Evolutionary conservation across 2,113 vertebrate genomes (phyloP).

Genomic region (Apistogramma diplotaenia): DNA sequence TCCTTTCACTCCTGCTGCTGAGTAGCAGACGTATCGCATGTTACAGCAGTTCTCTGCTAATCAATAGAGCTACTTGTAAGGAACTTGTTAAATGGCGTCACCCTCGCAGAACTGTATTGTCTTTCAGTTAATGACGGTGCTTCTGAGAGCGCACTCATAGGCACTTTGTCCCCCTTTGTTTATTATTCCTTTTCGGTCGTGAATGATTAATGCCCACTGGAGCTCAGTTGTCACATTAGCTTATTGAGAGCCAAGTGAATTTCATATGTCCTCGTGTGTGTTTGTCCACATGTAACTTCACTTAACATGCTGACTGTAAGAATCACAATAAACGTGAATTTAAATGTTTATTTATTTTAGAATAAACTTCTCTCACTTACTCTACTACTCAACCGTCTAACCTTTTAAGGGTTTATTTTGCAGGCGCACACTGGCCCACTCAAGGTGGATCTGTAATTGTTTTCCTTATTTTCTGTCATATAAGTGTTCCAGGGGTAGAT

Average conservation of each 20-base stretch:
- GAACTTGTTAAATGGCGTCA: slow-evolving; percentile 42
- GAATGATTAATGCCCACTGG: slow-evolving; percentile 78
- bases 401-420: not conserved
- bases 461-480: not conserved
- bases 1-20: not conserved
- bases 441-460: not conserved
- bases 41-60: slow-evolving; percentile 19
- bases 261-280: slow-evolving; percentile 52
- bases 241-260: slow-evolving; percentile 53
- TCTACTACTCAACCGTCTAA: not conserved
- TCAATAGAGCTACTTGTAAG: slow-evolving; percentile 55
- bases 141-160: slow-evolving; percentile 72
- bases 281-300: slow-evolving; percentile 13
- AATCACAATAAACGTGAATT: not conserved
- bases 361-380: not conserved
- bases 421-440: not conserved
- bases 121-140: slow-evolving; percentile 73
- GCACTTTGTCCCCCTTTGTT: slow-evolving; percentile 80
- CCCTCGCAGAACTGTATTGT: slow-evolving; percentile 59
- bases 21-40: not conserved
- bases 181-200: slow-evolving; percentile 71
- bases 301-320: not conserved
- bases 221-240: slow-evolving; percentile 68
- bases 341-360: not conserved
- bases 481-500: not conserved